Percentiles rank a stretch among this genome's conserved stretches.
These are phyloP conservation scores for Stenodema calcarata DNA, from an alignment of 2,888 invertebrate genomes.

Conservation along the genomic window DNA sequence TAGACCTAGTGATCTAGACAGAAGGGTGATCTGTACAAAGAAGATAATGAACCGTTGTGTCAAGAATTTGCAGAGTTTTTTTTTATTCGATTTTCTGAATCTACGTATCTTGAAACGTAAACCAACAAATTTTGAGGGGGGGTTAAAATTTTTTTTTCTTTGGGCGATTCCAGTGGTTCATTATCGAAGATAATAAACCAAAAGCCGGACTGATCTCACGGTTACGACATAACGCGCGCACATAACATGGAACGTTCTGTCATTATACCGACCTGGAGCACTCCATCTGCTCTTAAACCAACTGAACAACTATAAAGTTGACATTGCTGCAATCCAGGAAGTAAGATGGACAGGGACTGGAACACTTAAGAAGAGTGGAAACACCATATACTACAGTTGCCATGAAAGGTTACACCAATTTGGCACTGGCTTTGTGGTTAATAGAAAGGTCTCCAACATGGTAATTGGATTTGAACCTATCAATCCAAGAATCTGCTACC, in stretches of 20 bases:
- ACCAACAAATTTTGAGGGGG: too few relatives aligned
- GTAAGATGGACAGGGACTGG: slow-evolving; percentile 5
- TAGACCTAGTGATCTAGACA: too few relatives aligned
- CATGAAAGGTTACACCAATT: not conserved
- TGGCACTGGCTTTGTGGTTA: slow-evolving; percentile 12
- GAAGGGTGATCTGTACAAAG: too few relatives aligned
- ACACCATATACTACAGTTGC: slow-evolving; percentile 23
- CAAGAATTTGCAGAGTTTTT: too few relatives aligned
- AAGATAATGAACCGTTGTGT: too few relatives aligned
- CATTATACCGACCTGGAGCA: slow-evolving; percentile 8
- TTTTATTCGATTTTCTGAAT: too few relatives aligned
- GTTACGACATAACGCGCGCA: not conserved
- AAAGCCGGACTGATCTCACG: not conserved
- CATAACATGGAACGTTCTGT: not conserved
- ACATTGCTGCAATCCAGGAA: slow-evolving; percentile 30
- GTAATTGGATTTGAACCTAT: not conserved
- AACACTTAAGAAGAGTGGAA: not conserved
- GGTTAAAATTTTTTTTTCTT: too few relatives aligned
- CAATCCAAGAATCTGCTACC: not conserved
- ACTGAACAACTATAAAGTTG: not conserved
- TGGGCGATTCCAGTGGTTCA: too few relatives aligned
- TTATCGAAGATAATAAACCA: too few relatives aligned
- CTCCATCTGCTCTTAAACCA: slow-evolving; percentile 11
- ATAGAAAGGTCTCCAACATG: not conserved
- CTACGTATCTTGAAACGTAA: too few relatives aligned